Evolutionary conservation across 2,113 vertebrate species (phyloP), one percentile per base, ranked within the genome.

Genomic region (Lepus timidus): DNA sequence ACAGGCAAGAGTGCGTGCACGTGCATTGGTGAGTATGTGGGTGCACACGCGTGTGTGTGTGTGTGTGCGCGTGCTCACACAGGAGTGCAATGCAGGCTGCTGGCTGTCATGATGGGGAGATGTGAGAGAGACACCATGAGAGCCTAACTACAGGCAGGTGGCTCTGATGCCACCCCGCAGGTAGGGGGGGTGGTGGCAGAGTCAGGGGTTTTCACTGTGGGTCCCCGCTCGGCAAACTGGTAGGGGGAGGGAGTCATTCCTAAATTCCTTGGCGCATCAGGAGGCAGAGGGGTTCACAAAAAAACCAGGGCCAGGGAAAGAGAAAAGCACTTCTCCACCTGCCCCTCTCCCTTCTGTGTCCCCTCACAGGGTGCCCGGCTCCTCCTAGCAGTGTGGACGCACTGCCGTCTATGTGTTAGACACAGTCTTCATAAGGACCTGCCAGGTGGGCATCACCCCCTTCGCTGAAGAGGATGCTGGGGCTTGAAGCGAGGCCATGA

Each of bases 321-420:
- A 14, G 36, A 17, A 1, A 4, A 23, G 58, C 5, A 4, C 8
- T 31, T 8, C 10, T 13, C 27, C 8, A 5, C 22, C 0, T 1
- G 64, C 6, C 19, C 10, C 6, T 65, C n/a, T 31, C 20, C n/a
- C 19, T 27, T 16, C 22, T 0, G 23, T 4, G 22, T 22, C 7
- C 61, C 31, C 17, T 7, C 6, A 0, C 73, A 0, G 0, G 13
- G 25, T 9, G 9, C 29, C 23, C n/a, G 6, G 39, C 27, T 10
- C 39, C 80, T 22, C 51, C 33, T 44, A 25, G 65, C 25, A 11
- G 52, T 20, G 8, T 20, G 44, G 68, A 39, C 12, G 14, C 12
- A 0, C 27, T 5, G 23, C 0, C 0, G 14, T 51, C 71, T 13
- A 1, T 27, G 61, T 44, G 31, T 65, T 16, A 17, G n/a, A 22